Evolutionary conservation across 1,140 invertebrate species (phyloP).

Genomic region (Stratiolaelaps scimitus): DNA sequence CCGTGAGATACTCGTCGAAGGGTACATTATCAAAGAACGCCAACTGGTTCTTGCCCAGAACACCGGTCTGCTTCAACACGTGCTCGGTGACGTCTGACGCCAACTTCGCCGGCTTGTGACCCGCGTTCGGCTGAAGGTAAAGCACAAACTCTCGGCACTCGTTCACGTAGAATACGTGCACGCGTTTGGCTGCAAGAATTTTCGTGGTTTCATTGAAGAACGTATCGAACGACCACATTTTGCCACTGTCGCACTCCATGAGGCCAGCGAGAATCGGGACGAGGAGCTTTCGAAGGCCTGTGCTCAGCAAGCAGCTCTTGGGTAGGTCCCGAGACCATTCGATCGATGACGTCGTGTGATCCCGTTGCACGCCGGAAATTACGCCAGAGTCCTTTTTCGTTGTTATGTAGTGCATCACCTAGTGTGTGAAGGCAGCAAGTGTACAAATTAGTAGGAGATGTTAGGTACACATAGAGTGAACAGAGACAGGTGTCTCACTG

Average conservation of each 20-base stretch:
- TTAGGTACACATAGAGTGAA: too few relatives aligned
- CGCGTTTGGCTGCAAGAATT: constrained; percentile 42
- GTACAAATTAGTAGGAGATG: too few relatives aligned
- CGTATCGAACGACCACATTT: constrained; percentile 83
- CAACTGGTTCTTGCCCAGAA: constrained; percentile 63
- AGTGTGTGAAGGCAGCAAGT: too few relatives aligned
- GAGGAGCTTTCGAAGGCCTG: constrained; percentile 56
- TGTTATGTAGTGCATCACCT: constrained; percentile 40
- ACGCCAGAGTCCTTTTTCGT: constrained; percentile 79
- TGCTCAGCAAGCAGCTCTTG: constrained; percentile 64
- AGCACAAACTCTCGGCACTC: constrained; percentile 56
- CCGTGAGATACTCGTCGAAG: constrained; percentile 51
- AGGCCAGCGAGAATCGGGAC: constrained; percentile 80
- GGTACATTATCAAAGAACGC: constrained; percentile 53
- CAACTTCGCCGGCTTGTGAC: background rate
- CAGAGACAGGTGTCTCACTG: too few relatives aligned
- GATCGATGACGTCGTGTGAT: constrained; percentile 68
- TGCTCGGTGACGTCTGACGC: constrained; percentile 39
- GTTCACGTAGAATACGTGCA: constrained; percentile 69
- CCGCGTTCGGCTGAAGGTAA: constrained; percentile 47
- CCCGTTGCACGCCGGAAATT: constrained; percentile 70
- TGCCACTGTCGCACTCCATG: constrained; percentile 70
- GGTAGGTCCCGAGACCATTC: constrained; percentile 78
- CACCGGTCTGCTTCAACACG: constrained; percentile 70
- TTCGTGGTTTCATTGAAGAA: constrained; percentile 72